Conservation (phyloP, 2,113 vertebrate genomes). For the Urocynchramus pylzowi region DNA sequence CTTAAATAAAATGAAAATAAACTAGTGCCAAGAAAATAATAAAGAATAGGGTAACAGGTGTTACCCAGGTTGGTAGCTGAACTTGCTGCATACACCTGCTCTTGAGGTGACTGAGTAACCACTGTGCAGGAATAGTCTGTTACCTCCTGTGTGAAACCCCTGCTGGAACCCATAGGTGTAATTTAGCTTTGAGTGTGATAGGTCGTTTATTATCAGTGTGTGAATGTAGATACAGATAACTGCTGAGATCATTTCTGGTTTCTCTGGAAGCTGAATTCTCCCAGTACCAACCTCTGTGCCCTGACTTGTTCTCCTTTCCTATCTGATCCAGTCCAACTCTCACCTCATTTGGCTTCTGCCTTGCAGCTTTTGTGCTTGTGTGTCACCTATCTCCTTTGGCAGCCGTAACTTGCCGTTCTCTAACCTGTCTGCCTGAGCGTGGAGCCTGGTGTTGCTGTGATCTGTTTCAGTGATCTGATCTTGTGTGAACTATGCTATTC, state of each 20-base stretch:
- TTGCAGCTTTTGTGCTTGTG: background rate
- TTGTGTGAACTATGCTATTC: background rate
- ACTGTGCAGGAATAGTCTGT: background rate
- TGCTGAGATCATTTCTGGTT: constrained; percentile 9
- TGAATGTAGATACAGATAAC: background rate
- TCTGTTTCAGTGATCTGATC: background rate
- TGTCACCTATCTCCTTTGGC: constrained; percentile 1
- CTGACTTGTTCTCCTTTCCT: background rate
- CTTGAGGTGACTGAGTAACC: background rate
- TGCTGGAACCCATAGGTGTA: background rate
- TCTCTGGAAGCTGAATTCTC: background rate
- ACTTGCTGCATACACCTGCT: background rate
- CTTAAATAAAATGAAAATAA: background rate
- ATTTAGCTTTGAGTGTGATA: background rate
- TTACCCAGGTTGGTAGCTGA: background rate
- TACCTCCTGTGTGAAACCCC: background rate
- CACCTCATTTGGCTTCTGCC: constrained; percentile 24
- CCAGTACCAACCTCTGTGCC: background rate
- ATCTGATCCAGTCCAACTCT: background rate
- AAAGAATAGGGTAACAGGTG: background rate
- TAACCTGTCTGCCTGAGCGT: constrained; percentile 4
- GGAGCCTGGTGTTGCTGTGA: constrained; percentile 6
- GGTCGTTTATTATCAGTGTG: background rate
- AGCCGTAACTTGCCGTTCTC: background rate
- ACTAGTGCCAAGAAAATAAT: background rate